Percentiles rank a stretch among this genome's conserved stretches.
phyloP scores from a whole-genome alignment of 2,888 invertebrate species.

The Zeuzera pyrina region DNA sequence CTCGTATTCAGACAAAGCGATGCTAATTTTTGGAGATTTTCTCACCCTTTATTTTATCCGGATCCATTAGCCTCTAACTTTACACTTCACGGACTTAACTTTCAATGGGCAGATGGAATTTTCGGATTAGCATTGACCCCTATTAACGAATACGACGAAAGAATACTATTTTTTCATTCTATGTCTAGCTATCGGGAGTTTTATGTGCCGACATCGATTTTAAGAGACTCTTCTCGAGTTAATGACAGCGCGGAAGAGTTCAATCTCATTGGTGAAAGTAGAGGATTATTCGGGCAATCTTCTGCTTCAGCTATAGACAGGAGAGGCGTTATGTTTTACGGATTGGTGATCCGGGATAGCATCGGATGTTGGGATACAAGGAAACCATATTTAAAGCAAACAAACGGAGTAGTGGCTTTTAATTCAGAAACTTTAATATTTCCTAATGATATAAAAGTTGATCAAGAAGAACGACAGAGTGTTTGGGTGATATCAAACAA shows the following conservation, averaged over 20 bases:
- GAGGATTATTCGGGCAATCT: conserved; percentile 78
- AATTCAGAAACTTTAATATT: conserved; percentile 79
- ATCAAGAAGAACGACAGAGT: conserved; percentile 77
- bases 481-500: conserved; percentile 86
- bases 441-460: conserved; percentile 86
- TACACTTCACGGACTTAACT: conserved; percentile 81
- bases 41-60: conserved; percentile 79
- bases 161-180: conserved; percentile 83
- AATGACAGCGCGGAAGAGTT: conserved; percentile 45
- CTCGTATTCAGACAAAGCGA: conserved; percentile 76
- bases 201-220: conserved; percentile 77
- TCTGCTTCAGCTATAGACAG: conserved; percentile 82
- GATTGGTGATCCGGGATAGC: conserved; percentile 82
- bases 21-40: conserved; percentile 75
- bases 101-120: conserved; percentile 88
- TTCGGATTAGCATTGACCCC: conserved; percentile 83
- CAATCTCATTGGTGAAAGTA: conserved; percentile 55
- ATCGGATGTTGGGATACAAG: conserved; percentile 86
- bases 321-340: conserved; percentile 83
- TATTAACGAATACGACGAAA: conserved; percentile 59
- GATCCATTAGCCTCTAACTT: conserved; percentile 83
- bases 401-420: conserved; percentile 75
- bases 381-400: conserved; percentile 77
- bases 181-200: conserved; percentile 88
- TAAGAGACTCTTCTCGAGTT: conserved; percentile 70